Evolutionary conservation across 2,797 vertebrate species (phyloP), one percentile per base, ranked within the genome.

Genomic region (Microtus agrestis): DNA sequence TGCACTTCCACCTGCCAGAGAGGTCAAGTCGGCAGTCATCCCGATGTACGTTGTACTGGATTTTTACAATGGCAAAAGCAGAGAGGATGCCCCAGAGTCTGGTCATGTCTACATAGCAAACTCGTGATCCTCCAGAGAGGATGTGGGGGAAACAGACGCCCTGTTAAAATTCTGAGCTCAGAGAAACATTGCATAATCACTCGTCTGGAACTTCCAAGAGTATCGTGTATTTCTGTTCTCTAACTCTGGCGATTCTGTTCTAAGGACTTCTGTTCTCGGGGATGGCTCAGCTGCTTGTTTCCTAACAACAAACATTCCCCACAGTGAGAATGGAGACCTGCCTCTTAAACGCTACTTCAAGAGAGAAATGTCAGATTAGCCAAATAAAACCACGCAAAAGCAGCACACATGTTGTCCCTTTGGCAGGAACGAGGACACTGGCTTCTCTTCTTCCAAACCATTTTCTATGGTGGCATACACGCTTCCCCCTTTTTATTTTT

Each of bases 1-100:
- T 98, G 98, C 82, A 99, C 97, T 95, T 98, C 98, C n/a, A 99
- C 98, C 99, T 99, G 78, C 76, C 91, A 29, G 79, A 94, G 61
- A 97, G 89, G 46, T 27, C 69, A 29, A 92, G 34, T 43, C 82
- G 56, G 79, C 65, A 54, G 31, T 93, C 78, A 97, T 19, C 17
- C 14, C 6, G 4, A 37, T 0, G 0, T 10, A 27, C 29, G 7
- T 81, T 0, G 23, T 5, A 17, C 37, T 4, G 11, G 56, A 13
- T 14, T 89, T 59, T 23, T 51, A 29, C 63, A 77, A 14, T 1
- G 8, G 82, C 6, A 79, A 77, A 85, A 10, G 0, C 0, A 2
- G 43, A 76, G 82, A 15, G 17, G 67, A 48, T 46, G 78, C 17
- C 51, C 46, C 14, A 56, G 37, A 48, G 34, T 2, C 56, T 14